Conservation (phyloP, 2,113 vertebrate genomes). For the Toxostoma redivivum region DNA sequence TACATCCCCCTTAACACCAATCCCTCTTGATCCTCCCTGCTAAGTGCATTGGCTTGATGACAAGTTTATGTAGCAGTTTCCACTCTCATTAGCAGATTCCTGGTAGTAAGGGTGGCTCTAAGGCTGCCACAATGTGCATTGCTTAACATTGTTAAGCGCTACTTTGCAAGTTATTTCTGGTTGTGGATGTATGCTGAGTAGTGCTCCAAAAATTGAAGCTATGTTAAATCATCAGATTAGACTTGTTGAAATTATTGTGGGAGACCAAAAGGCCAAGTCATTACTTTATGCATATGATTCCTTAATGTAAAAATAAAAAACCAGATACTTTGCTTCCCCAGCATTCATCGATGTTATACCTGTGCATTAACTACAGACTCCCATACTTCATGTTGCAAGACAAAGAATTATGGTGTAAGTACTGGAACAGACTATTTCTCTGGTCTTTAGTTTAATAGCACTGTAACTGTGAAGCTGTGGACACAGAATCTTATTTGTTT, state of each 20-base stretch:
- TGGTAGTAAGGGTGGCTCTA: neutral
- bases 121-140: neutral
- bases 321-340: neutral
- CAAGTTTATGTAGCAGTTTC: neutral
- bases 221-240: neutral
- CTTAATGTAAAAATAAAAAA: conserved; percentile 56
- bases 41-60: neutral
- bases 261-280: conserved; percentile 18
- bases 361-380: neutral
- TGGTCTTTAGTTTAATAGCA: conserved; percentile 6
- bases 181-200: neutral
- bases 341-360: conserved; percentile 3
- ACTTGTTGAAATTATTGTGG: conserved; percentile 7
- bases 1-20: neutral
- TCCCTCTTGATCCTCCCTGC: neutral
- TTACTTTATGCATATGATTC: conserved; percentile 8
- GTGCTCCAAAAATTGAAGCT: neutral
- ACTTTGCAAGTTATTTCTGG: neutral
- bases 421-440: neutral
- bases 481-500: conserved; percentile 13
- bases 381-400: neutral
- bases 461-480: neutral
- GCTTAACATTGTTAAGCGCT: neutral
- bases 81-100: neutral
- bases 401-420: conserved; percentile 1